These are phyloP conservation scores for Habrosyne pyritoides DNA, from an alignment of 2,888 invertebrate species.

Conservation along the genomic window DNA sequence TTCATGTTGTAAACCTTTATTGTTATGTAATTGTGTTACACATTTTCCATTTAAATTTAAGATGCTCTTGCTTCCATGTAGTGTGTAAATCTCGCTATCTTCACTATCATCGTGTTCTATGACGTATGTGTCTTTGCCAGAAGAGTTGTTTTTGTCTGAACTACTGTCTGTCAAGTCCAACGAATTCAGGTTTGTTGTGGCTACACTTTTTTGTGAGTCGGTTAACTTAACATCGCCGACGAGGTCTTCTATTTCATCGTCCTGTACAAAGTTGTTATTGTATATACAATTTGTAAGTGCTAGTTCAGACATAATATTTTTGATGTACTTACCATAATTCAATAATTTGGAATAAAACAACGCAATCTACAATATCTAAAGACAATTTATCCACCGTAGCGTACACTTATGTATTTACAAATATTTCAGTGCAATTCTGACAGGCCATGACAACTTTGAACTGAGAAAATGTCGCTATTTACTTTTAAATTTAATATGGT, in stretches of 20 bases:
- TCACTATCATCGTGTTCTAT: constrained; percentile 66
- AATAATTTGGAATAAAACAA: constrained; percentile 68
- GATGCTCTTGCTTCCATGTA: constrained; percentile 39
- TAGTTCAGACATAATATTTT: neutral
- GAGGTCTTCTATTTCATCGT: constrained; percentile 69
- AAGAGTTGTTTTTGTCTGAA: constrained; percentile 69
- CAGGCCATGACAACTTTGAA: constrained; percentile 70
- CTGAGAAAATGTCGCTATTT: constrained; percentile 45
- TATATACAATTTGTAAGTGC: too few species aligned
- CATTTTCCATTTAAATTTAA: constrained; percentile 35
- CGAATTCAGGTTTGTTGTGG: constrained; percentile 65
- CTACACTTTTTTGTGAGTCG: constrained; percentile 74
- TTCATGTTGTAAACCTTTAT: constrained; percentile 31
- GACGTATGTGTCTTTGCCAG: constrained; percentile 71
- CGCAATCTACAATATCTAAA: constrained; percentile 50
- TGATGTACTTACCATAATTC: constrained; percentile 60
- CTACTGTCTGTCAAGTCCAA: constrained; percentile 69
- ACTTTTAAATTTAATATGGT: constrained; percentile 11
- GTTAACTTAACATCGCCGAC: constrained; percentile 63
- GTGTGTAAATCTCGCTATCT: constrained; percentile 54
- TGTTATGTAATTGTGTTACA: constrained; percentile 19
- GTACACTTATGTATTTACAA: constrained; percentile 62
- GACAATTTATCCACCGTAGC: constrained; percentile 50
- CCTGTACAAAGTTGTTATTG: constrained; percentile 41
- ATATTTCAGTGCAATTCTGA: constrained; percentile 74